Base-by-base conservation (phyloP, 2,797 vertebrate species). In the Champsocephalus esox region DNA sequence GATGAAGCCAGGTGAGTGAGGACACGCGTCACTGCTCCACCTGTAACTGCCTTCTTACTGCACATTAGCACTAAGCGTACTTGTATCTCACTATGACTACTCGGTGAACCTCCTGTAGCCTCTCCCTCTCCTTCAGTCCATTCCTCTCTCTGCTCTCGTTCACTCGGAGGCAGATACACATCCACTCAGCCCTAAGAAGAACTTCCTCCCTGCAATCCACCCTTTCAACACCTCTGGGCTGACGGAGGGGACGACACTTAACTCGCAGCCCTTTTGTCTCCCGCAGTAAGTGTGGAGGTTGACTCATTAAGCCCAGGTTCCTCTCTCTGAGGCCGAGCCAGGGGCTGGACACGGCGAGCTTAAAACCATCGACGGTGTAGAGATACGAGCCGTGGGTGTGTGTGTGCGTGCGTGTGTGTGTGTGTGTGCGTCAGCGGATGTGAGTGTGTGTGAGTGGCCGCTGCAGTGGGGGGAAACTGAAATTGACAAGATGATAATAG, bases 401-500 rank as follows among this genome's bases (percentile, higher is more conserved):
- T 12, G 65, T 48, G 56, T 63, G 21, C 24, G 74, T 46, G 69
- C 10, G 49, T 21, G 44, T 64, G 32, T 45, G 58, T 32, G 50
- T 51, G 70, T 49, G 55, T 12, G 52, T 16, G 38, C 7, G 8
- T 38, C 7, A 59, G 79, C 24, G 51, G 57, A 56, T 46, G 12
- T 69, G 66, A 51, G 66, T 67, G 84, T 54, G 78, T 84, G 45
- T 80, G 85, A 73, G 86, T 50, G 82, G 83, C 34, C 34, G 7
- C 70, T 83, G 76, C 77, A 60, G 80, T 28, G 83, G 81, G 83
- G 89, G 90, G 89, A 92, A 91, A 89, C 88, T 81, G 65, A 85
- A 90, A 90, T 83, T 90, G 92, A 93, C 91, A 90, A 88, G 87
- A 91, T 91, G 91, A 92, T 92, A 93, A 92, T 88, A 91, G 91